Evolutionary conservation across 2,113 vertebrate species (phyloP).

Genomic region (Glareola pratincola): DNA sequence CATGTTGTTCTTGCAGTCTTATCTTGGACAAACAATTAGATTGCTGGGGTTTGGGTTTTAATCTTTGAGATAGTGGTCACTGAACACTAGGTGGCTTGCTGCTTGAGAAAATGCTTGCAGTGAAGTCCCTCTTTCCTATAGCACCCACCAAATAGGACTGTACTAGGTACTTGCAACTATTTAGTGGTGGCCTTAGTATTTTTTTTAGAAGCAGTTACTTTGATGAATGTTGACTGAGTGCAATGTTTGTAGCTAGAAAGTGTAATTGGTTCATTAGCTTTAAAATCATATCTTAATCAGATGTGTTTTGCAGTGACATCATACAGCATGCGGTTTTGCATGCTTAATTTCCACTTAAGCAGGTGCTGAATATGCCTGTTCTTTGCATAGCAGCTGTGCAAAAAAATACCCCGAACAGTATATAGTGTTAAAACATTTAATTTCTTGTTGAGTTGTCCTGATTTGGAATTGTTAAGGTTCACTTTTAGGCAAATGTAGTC

Average conservation of each 20-base stretch:
- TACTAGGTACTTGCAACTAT: background rate
- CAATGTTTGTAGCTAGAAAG: background rate
- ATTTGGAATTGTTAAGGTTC: background rate
- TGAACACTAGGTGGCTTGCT: background rate
- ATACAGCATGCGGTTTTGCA: background rate
- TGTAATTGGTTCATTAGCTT: background rate
- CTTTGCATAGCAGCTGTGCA: background rate
- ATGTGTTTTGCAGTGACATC: background rate
- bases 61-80: background rate
- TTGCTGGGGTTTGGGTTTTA: background rate
- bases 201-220: background rate
- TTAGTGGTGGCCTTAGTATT: background rate
- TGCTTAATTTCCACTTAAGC: background rate
- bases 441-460: background rate
- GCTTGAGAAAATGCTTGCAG: background rate
- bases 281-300: background rate
- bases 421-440: background rate
- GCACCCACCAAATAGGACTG: background rate
- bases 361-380: background rate
- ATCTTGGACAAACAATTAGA: background rate
- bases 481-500: background rate
- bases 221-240: background rate
- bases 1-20: background rate
- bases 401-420: background rate
- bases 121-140: background rate